Conservation (phyloP, 1,140 invertebrate species). For the Micrasema minimum region DNA sequence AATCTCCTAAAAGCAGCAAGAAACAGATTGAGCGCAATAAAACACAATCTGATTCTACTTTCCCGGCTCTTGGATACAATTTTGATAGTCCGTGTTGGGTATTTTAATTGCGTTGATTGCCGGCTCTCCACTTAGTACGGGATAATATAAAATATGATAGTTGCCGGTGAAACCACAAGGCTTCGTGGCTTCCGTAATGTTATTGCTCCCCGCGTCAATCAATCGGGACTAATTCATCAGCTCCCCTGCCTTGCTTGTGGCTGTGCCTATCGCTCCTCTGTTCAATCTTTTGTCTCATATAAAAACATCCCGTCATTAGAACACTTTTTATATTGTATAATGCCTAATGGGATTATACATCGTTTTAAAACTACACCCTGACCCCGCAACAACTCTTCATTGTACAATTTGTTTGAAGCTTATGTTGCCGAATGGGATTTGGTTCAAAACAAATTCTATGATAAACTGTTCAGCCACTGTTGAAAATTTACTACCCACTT, state of each 20-base stretch:
- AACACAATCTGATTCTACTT: too few relatives aligned
- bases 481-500: too few relatives aligned
- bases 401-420: too few relatives aligned
- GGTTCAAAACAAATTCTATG: too few relatives aligned
- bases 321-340: conserved; percentile 28
- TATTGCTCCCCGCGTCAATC: conserved; percentile 30
- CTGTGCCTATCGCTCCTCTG: not conserved
- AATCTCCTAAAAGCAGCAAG: too few relatives aligned
- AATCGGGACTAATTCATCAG: conserved; percentile 41
- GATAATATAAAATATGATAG: too few relatives aligned
- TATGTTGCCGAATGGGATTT: too few relatives aligned
- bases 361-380: conserved; percentile 4
- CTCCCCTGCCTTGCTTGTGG: not conserved
- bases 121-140: not conserved
- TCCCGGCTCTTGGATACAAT: too few relatives aligned
- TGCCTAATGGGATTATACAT: conserved; percentile 25
- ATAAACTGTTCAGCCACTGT: too few relatives aligned
- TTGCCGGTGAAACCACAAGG: conserved; percentile 39
- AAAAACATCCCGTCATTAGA: conserved; percentile 36
- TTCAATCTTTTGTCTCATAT: conserved; percentile 36
- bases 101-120: conserved; percentile 16
- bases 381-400: too few relatives aligned
- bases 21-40: too few relatives aligned
- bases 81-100: not conserved
- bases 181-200: conserved; percentile 50